phyloP scores from a whole-genome alignment of 35 echinoderm and acorn worm species.

The Apostichopus parvimensis region DNA sequence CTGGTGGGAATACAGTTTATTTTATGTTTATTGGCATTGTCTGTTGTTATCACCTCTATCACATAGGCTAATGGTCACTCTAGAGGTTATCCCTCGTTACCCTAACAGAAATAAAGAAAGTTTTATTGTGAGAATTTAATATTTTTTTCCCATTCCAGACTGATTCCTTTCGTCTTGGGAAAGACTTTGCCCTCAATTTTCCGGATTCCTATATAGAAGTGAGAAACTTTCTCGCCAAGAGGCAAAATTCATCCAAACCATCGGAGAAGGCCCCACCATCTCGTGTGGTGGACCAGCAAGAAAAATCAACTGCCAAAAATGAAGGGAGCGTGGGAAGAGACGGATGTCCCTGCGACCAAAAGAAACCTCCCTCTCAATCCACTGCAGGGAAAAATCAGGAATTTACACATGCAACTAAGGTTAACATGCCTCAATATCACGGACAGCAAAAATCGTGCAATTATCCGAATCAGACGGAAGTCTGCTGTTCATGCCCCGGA shows the following conservation, averaged over 20 bases:
- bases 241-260: neutral
- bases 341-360: neutral
- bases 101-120: too few relatives aligned
- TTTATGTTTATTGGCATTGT: too few relatives aligned
- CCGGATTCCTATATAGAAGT: slow-evolving; percentile 57
- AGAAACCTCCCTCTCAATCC: neutral
- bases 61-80: too few relatives aligned
- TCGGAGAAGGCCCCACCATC: neutral
- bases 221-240: slow-evolving; percentile 7
- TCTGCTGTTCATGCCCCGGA: slow-evolving; percentile 6
- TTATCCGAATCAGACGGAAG: neutral
- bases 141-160: slow-evolving; percentile 51
- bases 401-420: neutral
- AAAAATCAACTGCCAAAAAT: neutral
- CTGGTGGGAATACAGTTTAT: too few relatives aligned
- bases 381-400: neutral
- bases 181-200: slow-evolving; percentile 81
- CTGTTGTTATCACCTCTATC: too few relatives aligned
- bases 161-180: slow-evolving; percentile 72
- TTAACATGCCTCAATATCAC: neutral
- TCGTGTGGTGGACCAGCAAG: neutral
- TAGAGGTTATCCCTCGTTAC: too few relatives aligned
- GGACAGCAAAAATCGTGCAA: slow-evolving; percentile 19
- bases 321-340: neutral
- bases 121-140: neutral